Percentiles rank a stretch among this genome's conserved stretches.
Evolutionary conservation across 2,113 vertebrate species (phyloP).

Genomic region (Oreochromis niloticus): DNA sequence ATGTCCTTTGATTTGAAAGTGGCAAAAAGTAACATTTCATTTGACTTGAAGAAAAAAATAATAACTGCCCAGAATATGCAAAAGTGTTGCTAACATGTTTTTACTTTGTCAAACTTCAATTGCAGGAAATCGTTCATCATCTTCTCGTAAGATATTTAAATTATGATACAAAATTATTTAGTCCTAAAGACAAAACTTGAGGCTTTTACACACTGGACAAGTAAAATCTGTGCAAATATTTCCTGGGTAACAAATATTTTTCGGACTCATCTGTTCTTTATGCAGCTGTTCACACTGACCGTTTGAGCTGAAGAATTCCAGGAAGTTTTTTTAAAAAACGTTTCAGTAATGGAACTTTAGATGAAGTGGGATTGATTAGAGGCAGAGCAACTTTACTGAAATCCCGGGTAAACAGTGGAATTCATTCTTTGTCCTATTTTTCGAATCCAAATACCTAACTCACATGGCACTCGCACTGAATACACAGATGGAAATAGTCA

Average conservation of each 20-base stretch:
- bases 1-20: neutral
- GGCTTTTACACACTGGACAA: neutral
- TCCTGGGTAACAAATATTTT: neutral
- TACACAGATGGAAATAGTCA: neutral
- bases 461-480: accelerated
- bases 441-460: neutral
- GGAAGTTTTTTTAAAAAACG: accelerated
- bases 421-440: neutral
- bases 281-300: neutral
- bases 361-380: neutral
- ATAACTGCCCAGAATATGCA: accelerated
- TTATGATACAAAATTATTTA: neutral
- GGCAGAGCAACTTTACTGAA: accelerated
- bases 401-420: accelerated
- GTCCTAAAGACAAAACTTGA: accelerated
- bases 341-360: neutral
- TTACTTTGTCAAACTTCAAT: neutral
- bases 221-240: neutral
- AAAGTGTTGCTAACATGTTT: neutral
- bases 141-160: neutral
- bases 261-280: accelerated
- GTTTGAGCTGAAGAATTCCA: neutral
- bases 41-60: neutral
- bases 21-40: neutral
- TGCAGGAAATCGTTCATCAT: accelerated